Evolutionary conservation across 1,140 invertebrate genomes (phyloP).

Genomic region (Drosophila baimaii): DNA sequence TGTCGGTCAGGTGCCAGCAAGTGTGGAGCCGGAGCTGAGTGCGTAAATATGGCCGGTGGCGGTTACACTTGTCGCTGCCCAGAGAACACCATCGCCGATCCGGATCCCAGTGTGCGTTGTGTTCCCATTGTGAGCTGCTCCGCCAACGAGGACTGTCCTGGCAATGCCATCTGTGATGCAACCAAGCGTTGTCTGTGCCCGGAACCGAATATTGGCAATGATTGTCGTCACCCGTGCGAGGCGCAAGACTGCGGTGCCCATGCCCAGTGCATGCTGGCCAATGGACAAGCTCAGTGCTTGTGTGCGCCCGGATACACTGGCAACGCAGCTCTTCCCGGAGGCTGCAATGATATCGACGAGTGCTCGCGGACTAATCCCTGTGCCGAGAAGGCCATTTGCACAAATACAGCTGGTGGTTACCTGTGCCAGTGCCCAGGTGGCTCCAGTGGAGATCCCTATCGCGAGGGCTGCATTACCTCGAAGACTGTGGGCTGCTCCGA

Average conservation of each 20-base stretch:
- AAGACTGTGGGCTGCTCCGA: constrained; percentile 89
- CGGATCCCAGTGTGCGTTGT: constrained; percentile 91
- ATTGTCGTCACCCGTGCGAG: constrained; percentile 97
- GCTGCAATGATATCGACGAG: constrained; percentile 95
- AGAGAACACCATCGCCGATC: constrained; percentile 91
- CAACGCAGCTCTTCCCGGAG: constrained; percentile 87
- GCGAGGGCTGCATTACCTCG: constrained; percentile 88
- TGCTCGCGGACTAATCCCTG: constrained; percentile 90
- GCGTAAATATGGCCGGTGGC: constrained; percentile 92
- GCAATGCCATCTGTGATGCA: constrained; percentile 93
- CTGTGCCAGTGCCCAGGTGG: constrained; percentile 94
- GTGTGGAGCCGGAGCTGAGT: constrained; percentile 92
- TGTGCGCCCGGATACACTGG: constrained; percentile 92
- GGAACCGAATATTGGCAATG: constrained; percentile 94
- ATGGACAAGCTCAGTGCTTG: constrained; percentile 92
- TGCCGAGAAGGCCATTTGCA: constrained; percentile 92
- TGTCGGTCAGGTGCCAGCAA: constrained; percentile 87
- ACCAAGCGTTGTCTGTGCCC: constrained; percentile 93
- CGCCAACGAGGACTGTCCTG: constrained; percentile 91
- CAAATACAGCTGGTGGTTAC: constrained; percentile 93
- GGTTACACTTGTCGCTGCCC: constrained; percentile 92
- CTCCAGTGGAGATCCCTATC: constrained; percentile 89
- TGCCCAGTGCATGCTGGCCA: constrained; percentile 94
- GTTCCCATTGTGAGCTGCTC: constrained; percentile 91
- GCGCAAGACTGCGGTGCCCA: constrained; percentile 93